A percentile compares a stretch with the other conserved stretches of the same genome.
Conservation (phyloP, 2,113 vertebrate genomes). For the Aix galericulata region DNA sequence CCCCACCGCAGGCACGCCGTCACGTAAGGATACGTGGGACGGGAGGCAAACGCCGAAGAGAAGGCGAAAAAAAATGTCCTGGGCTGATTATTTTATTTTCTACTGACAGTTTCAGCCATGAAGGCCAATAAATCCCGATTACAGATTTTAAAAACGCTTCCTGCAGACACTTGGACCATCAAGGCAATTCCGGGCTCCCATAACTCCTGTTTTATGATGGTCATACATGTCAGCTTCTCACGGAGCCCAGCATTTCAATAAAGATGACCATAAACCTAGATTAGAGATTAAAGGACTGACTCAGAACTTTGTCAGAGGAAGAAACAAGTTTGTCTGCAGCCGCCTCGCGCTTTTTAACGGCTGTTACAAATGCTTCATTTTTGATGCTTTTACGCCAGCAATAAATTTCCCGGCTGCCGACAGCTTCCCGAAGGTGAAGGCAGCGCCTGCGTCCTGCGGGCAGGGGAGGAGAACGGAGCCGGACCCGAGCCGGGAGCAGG, state of each 20-base stretch:
- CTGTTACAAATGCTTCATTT: neutral
- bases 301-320: slow-evolving; percentile 46
- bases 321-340: slow-evolving; percentile 1
- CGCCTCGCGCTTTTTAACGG: neutral
- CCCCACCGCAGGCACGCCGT: fast-evolving
- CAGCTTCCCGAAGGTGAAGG: neutral
- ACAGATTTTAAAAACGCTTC: slow-evolving; percentile 55
- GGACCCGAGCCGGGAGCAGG: neutral
- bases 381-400: slow-evolving; percentile 37
- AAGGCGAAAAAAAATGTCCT: neutral
- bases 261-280: slow-evolving; percentile 60
- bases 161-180: slow-evolving; percentile 62
- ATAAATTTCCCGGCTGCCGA: neutral
- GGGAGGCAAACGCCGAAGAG: neutral
- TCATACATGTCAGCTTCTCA: slow-evolving; percentile 35
- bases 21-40: neutral
- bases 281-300: slow-evolving; percentile 62
- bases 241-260: slow-evolving; percentile 49
- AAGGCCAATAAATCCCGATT: slow-evolving; percentile 61
- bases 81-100: slow-evolving; percentile 67
- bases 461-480: neutral
- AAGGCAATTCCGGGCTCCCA: slow-evolving; percentile 48
- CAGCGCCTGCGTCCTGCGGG: neutral
- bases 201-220: slow-evolving; percentile 67
- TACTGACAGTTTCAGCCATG: slow-evolving; percentile 58